Percentiles rank a stretch among this genome's conserved stretches.
Evolutionary conservation across 2,888 invertebrate species (phyloP).

Genomic region (Protodeltote pygarga): DNA sequence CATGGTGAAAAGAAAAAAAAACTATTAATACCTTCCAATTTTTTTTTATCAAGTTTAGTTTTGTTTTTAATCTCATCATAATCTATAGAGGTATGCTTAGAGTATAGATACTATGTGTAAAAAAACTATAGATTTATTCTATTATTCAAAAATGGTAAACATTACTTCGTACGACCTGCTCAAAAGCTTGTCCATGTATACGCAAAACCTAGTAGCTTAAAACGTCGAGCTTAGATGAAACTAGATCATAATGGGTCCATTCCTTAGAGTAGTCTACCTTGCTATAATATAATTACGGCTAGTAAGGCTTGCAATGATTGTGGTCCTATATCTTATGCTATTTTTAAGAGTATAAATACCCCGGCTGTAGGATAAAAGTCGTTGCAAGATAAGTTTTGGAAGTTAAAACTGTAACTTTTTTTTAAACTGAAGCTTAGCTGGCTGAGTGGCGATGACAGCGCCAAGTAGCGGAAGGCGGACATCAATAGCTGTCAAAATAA

Average conservation of each 20-base stretch:
- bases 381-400: neutral
- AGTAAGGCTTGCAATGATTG: conserved; percentile 10
- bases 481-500: no score
- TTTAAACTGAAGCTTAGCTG: no score
- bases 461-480: no score
- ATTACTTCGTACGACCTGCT: neutral
- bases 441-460: no score
- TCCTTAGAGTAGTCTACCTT: conserved; percentile 40
- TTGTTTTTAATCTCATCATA: no score
- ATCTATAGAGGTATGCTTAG: no score
- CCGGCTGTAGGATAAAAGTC: neutral
- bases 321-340: neutral
- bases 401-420: neutral
- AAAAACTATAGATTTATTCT: neutral
- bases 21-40: no score
- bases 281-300: conserved; percentile 24
- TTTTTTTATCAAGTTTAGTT: no score
- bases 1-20: no score
- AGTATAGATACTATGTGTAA: no score
- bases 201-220: conserved; percentile 38
- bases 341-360: neutral
- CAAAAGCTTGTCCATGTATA: conserved; percentile 33
- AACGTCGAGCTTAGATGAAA: conserved; percentile 50
- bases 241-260: conserved; percentile 54
- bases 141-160: neutral